Evolutionary conservation across 2,113 vertebrate genomes (phyloP).

Genomic region (Gasterosteus aculeatus): DNA sequence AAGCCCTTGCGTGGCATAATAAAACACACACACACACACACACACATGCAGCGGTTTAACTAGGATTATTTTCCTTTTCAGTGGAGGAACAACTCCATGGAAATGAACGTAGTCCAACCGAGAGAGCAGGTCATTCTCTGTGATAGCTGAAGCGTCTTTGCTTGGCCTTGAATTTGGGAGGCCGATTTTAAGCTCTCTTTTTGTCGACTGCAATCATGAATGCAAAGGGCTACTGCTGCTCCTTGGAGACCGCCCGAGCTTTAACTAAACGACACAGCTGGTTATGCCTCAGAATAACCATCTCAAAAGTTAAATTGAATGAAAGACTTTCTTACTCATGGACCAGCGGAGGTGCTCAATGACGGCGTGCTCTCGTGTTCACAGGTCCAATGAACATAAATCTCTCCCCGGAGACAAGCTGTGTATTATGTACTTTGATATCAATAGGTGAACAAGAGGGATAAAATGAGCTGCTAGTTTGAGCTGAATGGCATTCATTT

Average conservation of each 20-base stretch:
- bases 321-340: conserved; percentile 51
- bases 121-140: conserved; percentile 62
- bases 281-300: conserved; percentile 56
- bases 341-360: conserved; percentile 40
- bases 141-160: conserved; percentile 57
- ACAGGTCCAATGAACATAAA: conserved; percentile 64
- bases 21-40: conserved; percentile 20
- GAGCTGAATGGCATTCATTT: conserved; percentile 77
- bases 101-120: conserved; percentile 44
- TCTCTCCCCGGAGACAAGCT: conserved; percentile 63
- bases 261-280: conserved; percentile 47
- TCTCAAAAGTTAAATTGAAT: conserved; percentile 53
- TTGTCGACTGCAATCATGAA: conserved; percentile 31
- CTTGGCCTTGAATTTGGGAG: conserved; percentile 63
- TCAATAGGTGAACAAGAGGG: conserved; percentile 73
- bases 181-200: conserved; percentile 55
- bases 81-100: conserved; percentile 40
- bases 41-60: conserved; percentile 42
- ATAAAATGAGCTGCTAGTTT: conserved; percentile 75
- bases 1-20: conserved; percentile 5
- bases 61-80: conserved; percentile 37
- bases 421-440: conserved; percentile 71
- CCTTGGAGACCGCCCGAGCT: conserved; percentile 23
- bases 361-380: conserved; percentile 46
- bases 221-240: conserved; percentile 32